Base-by-base conservation (phyloP, 2,113 vertebrate genomes). In the Campylorhamphus procurvoides region DNA sequence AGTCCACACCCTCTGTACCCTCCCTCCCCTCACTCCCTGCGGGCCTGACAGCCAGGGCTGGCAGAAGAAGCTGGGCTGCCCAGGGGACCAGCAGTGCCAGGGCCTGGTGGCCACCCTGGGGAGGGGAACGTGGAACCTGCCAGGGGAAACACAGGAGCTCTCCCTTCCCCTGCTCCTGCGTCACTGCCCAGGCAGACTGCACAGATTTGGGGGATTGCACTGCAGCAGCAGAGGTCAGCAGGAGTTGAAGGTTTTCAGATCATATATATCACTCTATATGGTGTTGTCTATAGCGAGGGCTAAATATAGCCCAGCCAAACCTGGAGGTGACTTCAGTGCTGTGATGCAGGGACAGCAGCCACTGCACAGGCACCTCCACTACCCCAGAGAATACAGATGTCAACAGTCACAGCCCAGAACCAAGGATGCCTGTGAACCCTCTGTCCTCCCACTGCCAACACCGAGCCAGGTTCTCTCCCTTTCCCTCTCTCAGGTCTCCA, bases 211-310 rank as follows among this genome's bases (percentile, higher is more conserved):
- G 89, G 74, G 75, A 84, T 80, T 96, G 81, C 77, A 39, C 50
- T 78, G 59, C 22, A 69, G 82, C 68, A 82, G 88, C 75, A 81
- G 72, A 93, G 95, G 94, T 92, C 90, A 95, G 86, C 62, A 78
- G 83, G 74, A 96, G 97, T 64, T 95, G 89, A 95, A 95, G 78
- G 93, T 85, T 94, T 96, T 94, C 94, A 91, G 78, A 87, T 87
- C 46, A 40, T 42, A 84, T 93, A 56, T 73, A 84, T 92, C 94
- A 89, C 93, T 97, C 94, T 95, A 94, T 90, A 85, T 91, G 87
- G 92, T 83, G 88, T 86, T 91, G 86, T 93, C 96, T 93, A 94
- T 90, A 95, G 75, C 10, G 29, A 84, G 75, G 4, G 53, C 88
- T 94, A 96, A 96, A 96, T 94, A 95, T 94, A 96, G 90, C 84